Evolutionary conservation across 2,888 invertebrate genomes (phyloP).

Genomic region (Flabesymbios commensalis): DNA sequence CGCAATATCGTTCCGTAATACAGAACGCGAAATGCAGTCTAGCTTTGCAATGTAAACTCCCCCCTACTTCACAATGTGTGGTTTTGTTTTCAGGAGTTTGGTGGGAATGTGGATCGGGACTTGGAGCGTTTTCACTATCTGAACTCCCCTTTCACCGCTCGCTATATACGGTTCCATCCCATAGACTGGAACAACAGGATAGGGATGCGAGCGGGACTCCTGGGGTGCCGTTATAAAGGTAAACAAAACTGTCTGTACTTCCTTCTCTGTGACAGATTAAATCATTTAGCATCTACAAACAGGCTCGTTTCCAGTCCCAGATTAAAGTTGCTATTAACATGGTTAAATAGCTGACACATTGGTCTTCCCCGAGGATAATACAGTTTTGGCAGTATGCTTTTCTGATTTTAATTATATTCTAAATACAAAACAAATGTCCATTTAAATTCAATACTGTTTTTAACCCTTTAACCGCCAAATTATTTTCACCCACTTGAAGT

Average conservation of each 20-base stretch:
- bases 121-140: slow-evolving; percentile 64
- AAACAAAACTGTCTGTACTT: slow-evolving; percentile 9
- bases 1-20: no score
- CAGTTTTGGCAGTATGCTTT: no score
- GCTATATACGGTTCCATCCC: slow-evolving; percentile 64
- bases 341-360: no score
- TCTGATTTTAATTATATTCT: no score
- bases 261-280: neutral
- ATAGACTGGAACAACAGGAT: slow-evolving; percentile 64
- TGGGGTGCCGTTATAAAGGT: slow-evolving; percentile 64
- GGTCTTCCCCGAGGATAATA: no score
- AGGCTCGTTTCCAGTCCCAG: neutral
- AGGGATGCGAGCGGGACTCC: slow-evolving; percentile 63
- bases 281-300: neutral
- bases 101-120: slow-evolving; percentile 65
- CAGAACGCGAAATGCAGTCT: no score
- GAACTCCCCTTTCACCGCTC: slow-evolving; percentile 64
- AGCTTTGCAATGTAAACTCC: no score
- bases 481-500: no score
- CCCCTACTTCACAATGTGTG: no score
- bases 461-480: no score
- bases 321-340: neutral
- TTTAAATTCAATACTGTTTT: no score
- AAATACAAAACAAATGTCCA: no score
- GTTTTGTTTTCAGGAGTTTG: slow-evolving; percentile 59